These are phyloP conservation scores for Leptinotarsa juncta DNA, from an alignment of 2,888 invertebrate species.

Conservation along the genomic window DNA sequence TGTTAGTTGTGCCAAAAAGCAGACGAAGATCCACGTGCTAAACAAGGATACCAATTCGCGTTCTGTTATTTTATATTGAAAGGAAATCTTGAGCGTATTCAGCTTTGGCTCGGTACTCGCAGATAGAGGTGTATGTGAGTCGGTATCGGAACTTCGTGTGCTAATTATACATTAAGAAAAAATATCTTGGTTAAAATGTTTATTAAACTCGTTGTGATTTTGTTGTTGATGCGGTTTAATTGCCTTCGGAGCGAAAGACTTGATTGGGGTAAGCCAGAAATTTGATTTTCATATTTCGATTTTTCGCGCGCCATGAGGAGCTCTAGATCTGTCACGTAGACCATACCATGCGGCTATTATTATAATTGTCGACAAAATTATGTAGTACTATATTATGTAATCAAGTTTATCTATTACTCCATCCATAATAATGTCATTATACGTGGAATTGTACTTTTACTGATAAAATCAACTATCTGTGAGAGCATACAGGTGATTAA, in stretches of 20 bases:
- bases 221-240: slow-evolving; percentile 46
- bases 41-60: slow-evolving; percentile 31
- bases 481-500: no score
- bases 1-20: neutral
- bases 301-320: slow-evolving; percentile 54
- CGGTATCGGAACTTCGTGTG: slow-evolving; percentile 24
- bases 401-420: slow-evolving; percentile 7
- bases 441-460: neutral
- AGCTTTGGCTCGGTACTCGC: slow-evolving; percentile 42
- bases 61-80: slow-evolving; percentile 29
- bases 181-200: slow-evolving; percentile 52
- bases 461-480: no score
- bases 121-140: slow-evolving; percentile 41
- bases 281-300: slow-evolving; percentile 36
- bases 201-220: slow-evolving; percentile 55
- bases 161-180: slow-evolving; percentile 19
- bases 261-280: slow-evolving; percentile 59
- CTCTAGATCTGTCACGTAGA: slow-evolving; percentile 53
- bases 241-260: slow-evolving; percentile 34
- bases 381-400: slow-evolving; percentile 4
- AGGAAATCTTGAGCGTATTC: slow-evolving; percentile 24
- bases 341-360: slow-evolving; percentile 37
- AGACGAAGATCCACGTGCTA: slow-evolving; percentile 24
- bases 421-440: slow-evolving; percentile 5
- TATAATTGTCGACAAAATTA: slow-evolving; percentile 11